Base-by-base conservation (phyloP, 2,113 vertebrate genomes). In the Tichodroma muraria region DNA sequence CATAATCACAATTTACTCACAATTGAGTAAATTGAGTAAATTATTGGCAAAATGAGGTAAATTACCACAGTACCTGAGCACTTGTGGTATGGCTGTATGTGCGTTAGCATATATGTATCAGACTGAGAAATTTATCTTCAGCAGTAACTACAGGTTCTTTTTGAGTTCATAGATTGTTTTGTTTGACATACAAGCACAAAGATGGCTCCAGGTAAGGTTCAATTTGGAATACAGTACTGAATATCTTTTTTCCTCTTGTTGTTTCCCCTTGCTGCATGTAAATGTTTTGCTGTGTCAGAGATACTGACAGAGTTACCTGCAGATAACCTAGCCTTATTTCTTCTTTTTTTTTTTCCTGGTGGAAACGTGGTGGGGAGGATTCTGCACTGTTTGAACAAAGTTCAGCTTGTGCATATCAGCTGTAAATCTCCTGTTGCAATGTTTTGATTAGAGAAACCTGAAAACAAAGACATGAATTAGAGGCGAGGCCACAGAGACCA, bases 351-450 rank as follows among this genome's bases (percentile, higher is more conserved):
- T 76, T 70, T 56, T 65, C 8, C 31, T 61, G 31, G 15, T 61
- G 19, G 15, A 23, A 17, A 18, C 4, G 17, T 28, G 1, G 2
- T 0, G 2, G 15, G 13, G 8, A 93, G 5, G 18, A 52, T 76
- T 38, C 78, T 47, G 6, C 13, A 22, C 3, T 15, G 21, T 27
- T 82, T 44, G 24, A 37, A 52, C 13, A 6, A 79, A 83, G 31
- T 50, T 4, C 2, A 8, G 15, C 22, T 85, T 93, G 11, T 60
- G n/a, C 22, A 45, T 40, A 61, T 17, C 30, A 27, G 28, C 9
- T 18, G 10, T 7, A 81, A 45, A 57, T 66, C 35, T 69, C 14
- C 44, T 15, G 22, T n/a, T 80, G 20, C 12, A 37, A 28, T n/a
- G 13, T 64, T 86, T 80, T 53, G 47, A 13, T 49, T 57, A 69